phyloP scores from a whole-genome alignment of 2,113 vertebrate genomes.

The Ardeotis arabs region DNA sequence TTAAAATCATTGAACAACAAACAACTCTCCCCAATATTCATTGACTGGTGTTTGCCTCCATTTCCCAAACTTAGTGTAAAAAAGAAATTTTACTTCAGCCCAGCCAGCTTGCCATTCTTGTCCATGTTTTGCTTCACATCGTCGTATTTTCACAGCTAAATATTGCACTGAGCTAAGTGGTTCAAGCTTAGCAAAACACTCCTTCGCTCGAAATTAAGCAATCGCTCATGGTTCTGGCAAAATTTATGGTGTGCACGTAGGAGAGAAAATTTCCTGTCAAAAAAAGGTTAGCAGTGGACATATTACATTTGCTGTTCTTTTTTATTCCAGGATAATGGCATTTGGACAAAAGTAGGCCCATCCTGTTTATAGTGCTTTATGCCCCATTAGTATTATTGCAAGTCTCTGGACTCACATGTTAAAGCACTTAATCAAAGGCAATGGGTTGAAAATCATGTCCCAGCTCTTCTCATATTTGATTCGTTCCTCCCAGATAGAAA shows the following conservation, averaged over 20 bases:
- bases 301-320: slow-evolving; percentile 86
- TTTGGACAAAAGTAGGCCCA: slow-evolving; percentile 81
- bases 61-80: not conserved
- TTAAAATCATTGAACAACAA: not conserved
- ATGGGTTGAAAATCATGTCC: slow-evolving; percentile 99
- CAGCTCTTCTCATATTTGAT: slow-evolving; percentile 93
- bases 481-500: slow-evolving; percentile 95
- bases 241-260: slow-evolving; percentile 63
- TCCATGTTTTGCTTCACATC: not conserved
- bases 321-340: slow-evolving; percentile 89
- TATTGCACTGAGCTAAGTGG: not conserved
- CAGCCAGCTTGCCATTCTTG: not conserved
- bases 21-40: not conserved
- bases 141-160: not conserved
- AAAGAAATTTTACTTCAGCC: not conserved
- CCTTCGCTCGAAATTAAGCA: slow-evolving; percentile 45
- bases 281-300: slow-evolving; percentile 83
- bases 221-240: slow-evolving; percentile 59
- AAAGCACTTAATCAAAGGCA: slow-evolving; percentile 99
- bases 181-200: slow-evolving; percentile 23
- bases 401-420: slow-evolving; percentile 92
- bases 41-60: not conserved
- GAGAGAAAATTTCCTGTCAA: slow-evolving; percentile 76
- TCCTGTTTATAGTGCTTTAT: slow-evolving; percentile 85
- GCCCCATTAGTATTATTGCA: slow-evolving; percentile 99